phyloP scores from a whole-genome alignment of 2,113 vertebrate genomes.

The Pseudois nayaur region DNA sequence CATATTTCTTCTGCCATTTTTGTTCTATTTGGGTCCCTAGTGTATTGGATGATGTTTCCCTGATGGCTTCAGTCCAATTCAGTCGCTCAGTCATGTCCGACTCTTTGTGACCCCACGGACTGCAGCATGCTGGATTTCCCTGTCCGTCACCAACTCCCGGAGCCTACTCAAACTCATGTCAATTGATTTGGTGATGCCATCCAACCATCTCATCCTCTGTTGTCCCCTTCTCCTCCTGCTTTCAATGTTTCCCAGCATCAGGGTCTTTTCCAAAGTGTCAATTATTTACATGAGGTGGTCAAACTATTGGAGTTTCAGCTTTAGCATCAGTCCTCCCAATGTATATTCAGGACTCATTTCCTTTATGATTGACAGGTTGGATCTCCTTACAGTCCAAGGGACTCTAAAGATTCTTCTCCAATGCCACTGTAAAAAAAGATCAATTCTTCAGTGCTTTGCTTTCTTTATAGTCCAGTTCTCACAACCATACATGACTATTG shows the following conservation, averaged over 20 bases:
- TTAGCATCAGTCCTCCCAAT: background rate
- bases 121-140: background rate
- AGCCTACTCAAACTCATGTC: background rate
- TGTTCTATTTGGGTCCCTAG: background rate
- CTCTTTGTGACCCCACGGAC: background rate
- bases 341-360: background rate
- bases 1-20: background rate
- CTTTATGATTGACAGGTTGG: background rate
- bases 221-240: background rate
- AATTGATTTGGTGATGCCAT: background rate
- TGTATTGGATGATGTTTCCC: background rate
- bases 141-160: background rate
- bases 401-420: background rate
- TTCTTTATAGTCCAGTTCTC: background rate
- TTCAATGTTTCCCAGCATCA: background rate
- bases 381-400: background rate
- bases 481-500: background rate
- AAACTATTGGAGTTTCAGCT: background rate
- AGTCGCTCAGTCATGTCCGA: fast-evolving
- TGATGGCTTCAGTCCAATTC: background rate
- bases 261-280: background rate
- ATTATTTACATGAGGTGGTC: background rate
- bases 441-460: background rate
- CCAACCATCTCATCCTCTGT: fast-evolving
- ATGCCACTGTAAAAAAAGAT: background rate